Percentiles rank a stretch among this genome's conserved stretches.
These are phyloP conservation scores for Cyclophora punctaria DNA, from an alignment of 2,888 invertebrate species.

Conservation along the genomic window DNA sequence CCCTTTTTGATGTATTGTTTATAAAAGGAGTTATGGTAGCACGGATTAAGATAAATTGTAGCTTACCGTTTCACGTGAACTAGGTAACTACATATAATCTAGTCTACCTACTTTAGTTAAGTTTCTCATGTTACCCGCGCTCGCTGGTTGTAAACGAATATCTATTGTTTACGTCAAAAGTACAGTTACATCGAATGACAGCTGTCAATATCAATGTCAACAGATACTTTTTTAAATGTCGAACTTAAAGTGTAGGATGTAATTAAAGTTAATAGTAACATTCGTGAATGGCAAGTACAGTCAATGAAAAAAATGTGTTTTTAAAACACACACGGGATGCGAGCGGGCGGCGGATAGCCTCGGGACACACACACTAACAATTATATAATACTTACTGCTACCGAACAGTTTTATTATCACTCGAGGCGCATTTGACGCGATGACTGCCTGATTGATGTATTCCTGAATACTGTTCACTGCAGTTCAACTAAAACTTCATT, in stretches of 20 bases:
- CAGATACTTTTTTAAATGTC: slow-evolving; percentile 5
- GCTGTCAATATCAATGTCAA: slow-evolving; percentile 7
- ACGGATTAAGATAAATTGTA: slow-evolving; percentile 45
- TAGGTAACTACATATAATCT: slow-evolving; percentile 19
- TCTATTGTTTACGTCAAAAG: slow-evolving; percentile 4
- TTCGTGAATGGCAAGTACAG: slow-evolving; percentile 30
- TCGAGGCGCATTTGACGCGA: slow-evolving; percentile 62
- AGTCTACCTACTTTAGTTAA: slow-evolving; percentile 4
- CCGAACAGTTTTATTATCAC: slow-evolving; percentile 66
- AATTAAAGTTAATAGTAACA: slow-evolving; percentile 13
- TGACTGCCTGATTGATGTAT: slow-evolving; percentile 57
- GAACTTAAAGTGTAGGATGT: slow-evolving; percentile 13
- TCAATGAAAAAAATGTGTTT: slow-evolving; percentile 25
- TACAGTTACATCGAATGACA: slow-evolving; percentile 13
- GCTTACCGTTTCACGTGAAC: slow-evolving; percentile 37
- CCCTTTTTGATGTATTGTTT: slow-evolving; percentile 67
- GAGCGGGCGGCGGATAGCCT: slow-evolving; percentile 38
- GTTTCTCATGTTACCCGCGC: too few relatives aligned
- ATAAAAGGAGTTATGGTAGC: slow-evolving; percentile 59
- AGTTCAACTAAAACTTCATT: neutral
- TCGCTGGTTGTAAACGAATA: slow-evolving; percentile 2
- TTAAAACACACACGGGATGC: slow-evolving; percentile 28
- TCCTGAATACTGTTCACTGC: slow-evolving; percentile 14
- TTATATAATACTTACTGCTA: slow-evolving; percentile 72
- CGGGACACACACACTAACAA: slow-evolving; percentile 59